Evolutionary conservation across 2,797 vertebrate species (phyloP).

Genomic region (Sebastiscus albofasciatus): DNA sequence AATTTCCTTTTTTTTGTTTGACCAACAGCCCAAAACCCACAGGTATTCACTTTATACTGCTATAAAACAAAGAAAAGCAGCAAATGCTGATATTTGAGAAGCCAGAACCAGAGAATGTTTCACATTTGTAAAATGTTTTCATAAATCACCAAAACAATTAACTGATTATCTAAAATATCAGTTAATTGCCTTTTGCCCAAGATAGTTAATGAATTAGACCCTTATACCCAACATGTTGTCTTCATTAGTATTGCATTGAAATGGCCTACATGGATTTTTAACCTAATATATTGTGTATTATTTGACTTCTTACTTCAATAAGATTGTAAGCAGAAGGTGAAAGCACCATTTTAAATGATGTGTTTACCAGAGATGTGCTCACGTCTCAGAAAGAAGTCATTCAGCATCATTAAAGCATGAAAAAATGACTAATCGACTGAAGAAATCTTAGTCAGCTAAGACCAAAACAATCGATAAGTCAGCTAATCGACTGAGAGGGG

Average conservation of each 20-base stretch:
- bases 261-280: background rate
- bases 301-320: background rate
- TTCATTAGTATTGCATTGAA: background rate
- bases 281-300: background rate
- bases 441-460: background rate
- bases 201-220: background rate
- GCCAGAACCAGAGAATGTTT: background rate
- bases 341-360: no score
- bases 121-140: fast-evolving
- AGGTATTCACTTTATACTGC: no score
- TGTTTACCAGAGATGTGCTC: background rate
- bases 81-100: no score
- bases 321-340: background rate
- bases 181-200: background rate
- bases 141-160: background rate
- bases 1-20: background rate
- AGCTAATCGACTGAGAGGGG: background rate
- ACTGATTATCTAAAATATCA: background rate
- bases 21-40: background rate
- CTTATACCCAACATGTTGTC: background rate
- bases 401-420: background rate
- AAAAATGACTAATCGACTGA: background rate
- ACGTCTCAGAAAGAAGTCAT: background rate
- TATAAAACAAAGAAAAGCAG: background rate
- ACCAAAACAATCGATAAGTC: background rate